Evolutionary conservation across 2,888 invertebrate species (phyloP).

Genomic region (Thecocarcelia acutangulata): DNA sequence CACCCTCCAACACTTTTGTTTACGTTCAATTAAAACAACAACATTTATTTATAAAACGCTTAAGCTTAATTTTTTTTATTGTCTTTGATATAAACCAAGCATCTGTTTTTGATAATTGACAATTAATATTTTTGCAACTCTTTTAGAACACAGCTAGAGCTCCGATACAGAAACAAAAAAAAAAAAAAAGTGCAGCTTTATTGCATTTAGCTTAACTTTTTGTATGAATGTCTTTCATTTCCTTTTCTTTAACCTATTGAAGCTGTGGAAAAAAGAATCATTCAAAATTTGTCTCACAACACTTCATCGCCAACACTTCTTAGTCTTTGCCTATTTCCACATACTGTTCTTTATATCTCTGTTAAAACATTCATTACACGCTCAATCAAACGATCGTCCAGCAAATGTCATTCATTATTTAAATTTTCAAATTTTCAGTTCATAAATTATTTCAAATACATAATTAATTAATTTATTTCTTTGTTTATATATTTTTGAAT

Average conservation of each 20-base stretch:
- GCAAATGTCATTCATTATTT: conserved; percentile 37
- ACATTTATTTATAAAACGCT: conserved; percentile 54
- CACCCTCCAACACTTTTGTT: conserved; percentile 8
- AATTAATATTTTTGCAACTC: conserved; percentile 72
- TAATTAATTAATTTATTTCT: too few species aligned
- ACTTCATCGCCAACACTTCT: conserved; percentile 50
- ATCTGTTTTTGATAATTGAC: conserved; percentile 62
- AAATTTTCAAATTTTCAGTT: conserved; percentile 6
- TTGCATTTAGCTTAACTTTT: conserved; percentile 66
- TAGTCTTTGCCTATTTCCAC: conserved; percentile 16
- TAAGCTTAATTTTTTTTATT: conserved; percentile 61
- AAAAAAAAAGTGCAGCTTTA: conserved; percentile 62
- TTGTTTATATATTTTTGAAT: too few species aligned
- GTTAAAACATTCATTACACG: conserved; percentile 50
- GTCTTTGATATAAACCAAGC: conserved; percentile 48
- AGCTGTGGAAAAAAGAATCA: conserved; percentile 63
- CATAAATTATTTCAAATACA: not conserved
- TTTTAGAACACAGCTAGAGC: conserved; percentile 64
- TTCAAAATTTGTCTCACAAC: conserved; percentile 48
- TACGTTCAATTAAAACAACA: conserved; percentile 28
- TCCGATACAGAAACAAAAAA: conserved; percentile 53
- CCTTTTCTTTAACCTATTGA: conserved; percentile 67
- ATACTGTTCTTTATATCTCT: not conserved
- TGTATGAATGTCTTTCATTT: conserved; percentile 64
- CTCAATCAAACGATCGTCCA: conserved; percentile 43